These are phyloP conservation scores for Desmodus rotundus DNA, from an alignment of 2,113 vertebrate species.

Conservation along the genomic window DNA sequence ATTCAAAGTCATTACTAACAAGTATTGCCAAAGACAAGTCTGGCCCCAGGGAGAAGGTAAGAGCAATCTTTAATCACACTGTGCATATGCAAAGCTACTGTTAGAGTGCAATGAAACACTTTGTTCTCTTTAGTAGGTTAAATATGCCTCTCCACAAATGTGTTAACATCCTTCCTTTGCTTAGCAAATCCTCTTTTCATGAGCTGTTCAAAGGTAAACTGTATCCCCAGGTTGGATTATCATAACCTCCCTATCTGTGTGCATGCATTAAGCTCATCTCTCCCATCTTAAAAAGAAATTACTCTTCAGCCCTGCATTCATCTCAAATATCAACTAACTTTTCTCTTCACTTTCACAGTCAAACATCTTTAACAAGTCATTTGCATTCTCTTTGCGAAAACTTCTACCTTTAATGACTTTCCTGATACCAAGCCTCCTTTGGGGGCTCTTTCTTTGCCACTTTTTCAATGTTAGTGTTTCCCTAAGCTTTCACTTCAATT, in stretches of 20 bases:
- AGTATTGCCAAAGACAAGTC: constrained; percentile 41
- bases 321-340: constrained; percentile 34
- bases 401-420: neutral
- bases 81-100: constrained; percentile 52
- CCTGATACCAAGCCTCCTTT: neutral
- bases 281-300: constrained; percentile 55
- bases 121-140: constrained; percentile 71
- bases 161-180: constrained; percentile 65
- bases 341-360: neutral
- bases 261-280: constrained; percentile 31
- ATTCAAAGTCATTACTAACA: constrained; percentile 54
- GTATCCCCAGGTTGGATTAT: constrained; percentile 64
- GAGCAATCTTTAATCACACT: constrained; percentile 53
- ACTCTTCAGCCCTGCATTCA: neutral
- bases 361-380: constrained; percentile 18
- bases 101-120: constrained; percentile 50
- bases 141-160: constrained; percentile 63
- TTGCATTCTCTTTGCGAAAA: constrained; percentile 23
- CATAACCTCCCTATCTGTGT: constrained; percentile 53
- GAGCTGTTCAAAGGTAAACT: constrained; percentile 71
- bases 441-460: neutral
- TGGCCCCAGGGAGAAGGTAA: constrained; percentile 54
- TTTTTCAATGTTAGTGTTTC: neutral
- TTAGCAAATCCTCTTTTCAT: constrained; percentile 68
- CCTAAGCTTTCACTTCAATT: neutral